Evolutionary conservation across 2,888 invertebrate species (phyloP), one percentile per base, ranked within the genome.

Genomic region (Drosophila anomalata): DNA sequence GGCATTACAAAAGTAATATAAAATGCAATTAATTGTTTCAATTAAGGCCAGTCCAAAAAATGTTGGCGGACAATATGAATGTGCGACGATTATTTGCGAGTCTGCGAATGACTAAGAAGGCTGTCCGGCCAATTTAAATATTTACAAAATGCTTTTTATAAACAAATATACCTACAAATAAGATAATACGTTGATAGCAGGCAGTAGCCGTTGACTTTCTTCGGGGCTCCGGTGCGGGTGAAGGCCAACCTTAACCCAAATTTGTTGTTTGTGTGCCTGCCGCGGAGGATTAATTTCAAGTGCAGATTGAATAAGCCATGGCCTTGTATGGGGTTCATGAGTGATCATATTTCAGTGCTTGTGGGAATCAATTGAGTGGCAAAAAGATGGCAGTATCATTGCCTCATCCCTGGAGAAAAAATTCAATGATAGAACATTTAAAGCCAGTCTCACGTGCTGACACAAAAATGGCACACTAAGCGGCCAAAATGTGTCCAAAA

Each of bases 231-330:
- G 48, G 14, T 39, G 17, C 52, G 61, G 59, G 53, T 61, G 62
- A 78, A 63, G 70, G 69, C 68, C 82, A 82, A 72, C 78, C 86
- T 82, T 82, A 85, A 81, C 81, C 81, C 62, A 79, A 78, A 79
- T 81, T 48, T 36, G 1, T 36, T n/a, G 14, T 36, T 36, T 50
- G 42, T 65, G 73, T 60, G 24, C 52, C 53, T 14, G 31, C 54
- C 73, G 73, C 59, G 71, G 65, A 83, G 80, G 83, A 79, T 79
- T 83, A 76, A 65, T 71, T 77, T 83, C 78, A 83, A 83, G 79
- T 70, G 76, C 78, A 77, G 50, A 57, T 51, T 51, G 44, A 29
- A 39, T 52, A 33, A 47, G 51, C 36, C 12, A 11, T 58, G 58
- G 42, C 68, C 59, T 57, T 58, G 67, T 20, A 11, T 3, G 31